Evolutionary conservation across 2,113 vertebrate genomes (phyloP), one percentile per base, ranked within the genome.

Genomic region (Alethe diademata): DNA sequence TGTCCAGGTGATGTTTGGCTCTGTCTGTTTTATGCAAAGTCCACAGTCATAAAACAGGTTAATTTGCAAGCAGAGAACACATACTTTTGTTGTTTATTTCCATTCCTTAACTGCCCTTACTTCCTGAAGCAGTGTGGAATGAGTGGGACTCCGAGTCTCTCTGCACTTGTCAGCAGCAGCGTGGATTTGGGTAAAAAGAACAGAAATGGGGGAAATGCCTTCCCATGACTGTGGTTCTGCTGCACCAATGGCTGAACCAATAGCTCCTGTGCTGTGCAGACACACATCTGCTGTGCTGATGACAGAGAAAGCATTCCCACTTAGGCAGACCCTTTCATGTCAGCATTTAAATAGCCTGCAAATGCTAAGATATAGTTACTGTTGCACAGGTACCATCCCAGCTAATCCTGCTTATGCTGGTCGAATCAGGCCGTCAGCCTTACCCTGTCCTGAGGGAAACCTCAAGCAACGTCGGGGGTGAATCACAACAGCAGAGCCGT

Each of bases 361-460:
- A 45, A 57, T 11, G 38, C 20, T 11, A 19, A 53, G 73, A 18
- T 57, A 42, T 8, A 29, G 66, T 69, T 75, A 5, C 7, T 60
- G 40, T 18, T 25, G 19, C 14, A 11, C 26, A 61, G 42, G 31
- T 65, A 40, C 54, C 50, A 18, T 14, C 54, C 6, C 72, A 36
- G 45, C 69, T 64, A 2, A 9, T 11, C 2, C n/a, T 38, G 64
- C 51, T 67, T 4, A 2, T 0, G 0, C 25, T 31, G 29, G 45
- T 36, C 1, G 2, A 48, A 47, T 50, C 56, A 31, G 81, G 60
- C 81, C 0, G 0, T 35, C 5, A 3, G 11, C 53, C 36, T 67
- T 58, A 13, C 24, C 43, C 80, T 40, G 19, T 64, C 73, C 91
- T 26, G 5, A 26, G 61, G 56, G 76, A 71, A 81, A 67, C 64